Conservation (phyloP, 37 sponge, comb jelly and placozoan genomes). For the Mnemiopsis leidyi region DNA sequence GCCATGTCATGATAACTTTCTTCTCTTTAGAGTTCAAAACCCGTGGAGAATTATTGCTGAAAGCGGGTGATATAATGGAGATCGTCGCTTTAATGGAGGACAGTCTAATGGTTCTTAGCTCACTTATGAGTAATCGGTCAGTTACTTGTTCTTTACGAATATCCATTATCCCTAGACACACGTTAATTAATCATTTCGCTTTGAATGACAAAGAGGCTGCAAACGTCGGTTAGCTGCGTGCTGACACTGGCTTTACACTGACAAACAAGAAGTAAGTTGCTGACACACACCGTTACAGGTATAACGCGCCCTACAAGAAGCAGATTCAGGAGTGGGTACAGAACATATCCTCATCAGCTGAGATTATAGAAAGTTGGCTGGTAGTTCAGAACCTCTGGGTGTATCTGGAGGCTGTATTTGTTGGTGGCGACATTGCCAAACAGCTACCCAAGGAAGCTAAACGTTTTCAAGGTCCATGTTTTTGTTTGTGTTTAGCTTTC, state of each 20-base stretch:
- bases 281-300: constrained; percentile 73
- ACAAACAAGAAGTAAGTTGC: too few species aligned
- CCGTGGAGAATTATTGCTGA: constrained; percentile 90
- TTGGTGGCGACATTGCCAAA: constrained; percentile 98
- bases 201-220: too few species aligned
- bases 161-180: neutral
- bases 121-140: constrained; percentile 94
- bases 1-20: too few species aligned
- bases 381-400: constrained; percentile 98
- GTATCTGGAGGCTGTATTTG: constrained; percentile 98
- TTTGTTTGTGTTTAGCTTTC: too few species aligned
- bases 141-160: neutral
- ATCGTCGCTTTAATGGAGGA: constrained; percentile 94
- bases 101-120: constrained; percentile 94
- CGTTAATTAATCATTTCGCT: neutral
- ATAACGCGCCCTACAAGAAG: constrained; percentile 94
- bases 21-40: constrained; percentile 85
- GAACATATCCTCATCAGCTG: constrained; percentile 89
- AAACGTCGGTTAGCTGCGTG: too few species aligned
- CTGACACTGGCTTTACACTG: too few species aligned
- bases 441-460: constrained; percentile 90
- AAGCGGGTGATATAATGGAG: constrained; percentile 86
- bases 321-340: constrained; percentile 93
- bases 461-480: constrained; percentile 23
- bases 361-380: constrained; percentile 98